These are phyloP conservation scores for Tetragonula clypearis DNA, from an alignment of 1,140 invertebrate species.

Conservation along the genomic window DNA sequence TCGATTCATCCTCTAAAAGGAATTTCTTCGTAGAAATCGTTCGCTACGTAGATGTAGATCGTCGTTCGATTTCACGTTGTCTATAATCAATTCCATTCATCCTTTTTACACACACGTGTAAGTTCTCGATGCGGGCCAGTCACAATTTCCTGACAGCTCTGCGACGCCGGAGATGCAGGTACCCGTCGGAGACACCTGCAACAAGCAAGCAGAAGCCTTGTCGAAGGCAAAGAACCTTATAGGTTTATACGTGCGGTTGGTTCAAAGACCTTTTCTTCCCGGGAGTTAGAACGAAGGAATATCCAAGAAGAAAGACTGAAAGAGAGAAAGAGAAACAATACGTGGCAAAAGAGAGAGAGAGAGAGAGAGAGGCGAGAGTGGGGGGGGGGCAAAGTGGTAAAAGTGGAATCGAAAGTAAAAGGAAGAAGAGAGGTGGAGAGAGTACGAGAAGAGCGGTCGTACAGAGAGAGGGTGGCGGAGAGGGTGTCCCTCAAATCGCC, in stretches of 20 bases:
- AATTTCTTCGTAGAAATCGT: no score
- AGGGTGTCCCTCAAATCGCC: constrained; percentile 53
- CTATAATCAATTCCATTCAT: no score
- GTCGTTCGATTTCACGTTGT: no score
- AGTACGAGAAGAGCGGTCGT: constrained; percentile 18
- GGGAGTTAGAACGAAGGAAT: not conserved
- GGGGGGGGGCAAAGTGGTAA: not conserved
- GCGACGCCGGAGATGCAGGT: no score
- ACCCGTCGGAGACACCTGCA: no score
- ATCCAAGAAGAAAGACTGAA: not conserved
- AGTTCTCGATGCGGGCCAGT: no score
- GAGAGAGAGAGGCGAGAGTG: not conserved
- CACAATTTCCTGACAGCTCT: no score
- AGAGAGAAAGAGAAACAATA: not conserved
- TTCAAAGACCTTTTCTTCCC: not conserved
- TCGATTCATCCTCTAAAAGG: no score
- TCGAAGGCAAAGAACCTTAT: not conserved
- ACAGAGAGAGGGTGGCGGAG: constrained; percentile 31
- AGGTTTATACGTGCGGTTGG: no score
- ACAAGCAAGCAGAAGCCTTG: no score
- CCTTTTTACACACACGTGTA: no score
- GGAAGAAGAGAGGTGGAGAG: not conserved
- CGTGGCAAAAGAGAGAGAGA: not conserved
- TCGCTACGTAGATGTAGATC: no score
- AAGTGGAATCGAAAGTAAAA: constrained; percentile 11